These are phyloP conservation scores for Beroe ovata DNA, from an alignment of 37 sponge, comb jelly and placozoan species.

Conservation along the genomic window DNA sequence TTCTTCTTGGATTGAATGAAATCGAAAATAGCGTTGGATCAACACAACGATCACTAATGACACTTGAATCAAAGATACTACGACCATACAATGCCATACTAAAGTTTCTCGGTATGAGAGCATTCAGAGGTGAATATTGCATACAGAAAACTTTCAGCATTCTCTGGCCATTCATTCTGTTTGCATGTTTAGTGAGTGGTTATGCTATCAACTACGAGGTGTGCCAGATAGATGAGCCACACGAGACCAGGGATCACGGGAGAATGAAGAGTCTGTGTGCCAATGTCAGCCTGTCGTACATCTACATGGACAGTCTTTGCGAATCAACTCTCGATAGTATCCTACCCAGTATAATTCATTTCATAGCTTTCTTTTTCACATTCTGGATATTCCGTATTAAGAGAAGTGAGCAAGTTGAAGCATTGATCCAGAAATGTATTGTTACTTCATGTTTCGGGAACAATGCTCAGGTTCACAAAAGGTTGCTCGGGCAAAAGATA, in stretches of 20 bases:
- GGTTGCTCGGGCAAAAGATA: neutral
- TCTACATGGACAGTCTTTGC: slow-evolving; percentile 59
- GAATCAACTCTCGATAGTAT: slow-evolving; percentile 48
- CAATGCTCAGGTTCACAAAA: slow-evolving; percentile 9
- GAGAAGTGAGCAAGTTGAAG: slow-evolving; percentile 57
- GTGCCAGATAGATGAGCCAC: slow-evolving; percentile 25
- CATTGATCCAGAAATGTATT: slow-evolving; percentile 48
- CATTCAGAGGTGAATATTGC: slow-evolving; percentile 33
- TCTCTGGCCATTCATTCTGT: slow-evolving; percentile 31
- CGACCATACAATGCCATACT: slow-evolving; percentile 60
- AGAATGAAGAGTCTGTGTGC: slow-evolving; percentile 29
- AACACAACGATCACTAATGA: neutral
- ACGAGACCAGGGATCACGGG: slow-evolving; percentile 9
- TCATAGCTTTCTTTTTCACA: slow-evolving; percentile 34
- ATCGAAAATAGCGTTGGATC: slow-evolving; percentile 20
- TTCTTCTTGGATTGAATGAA: neutral
- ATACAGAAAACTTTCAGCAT: slow-evolving; percentile 20
- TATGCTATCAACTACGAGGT: slow-evolving; percentile 56
- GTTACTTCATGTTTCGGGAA: slow-evolving; percentile 42
- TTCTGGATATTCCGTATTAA: slow-evolving; percentile 63
- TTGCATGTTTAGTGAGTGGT: slow-evolving; percentile 17
- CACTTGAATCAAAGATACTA: slow-evolving; percentile 46
- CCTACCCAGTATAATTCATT: slow-evolving; percentile 8
- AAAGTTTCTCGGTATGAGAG: slow-evolving; percentile 61
- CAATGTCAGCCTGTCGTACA: slow-evolving; percentile 40